Evolutionary conservation across 2,888 invertebrate genomes (phyloP), one percentile per base, ranked within the genome.

Genomic region (Andrena dorsata): DNA sequence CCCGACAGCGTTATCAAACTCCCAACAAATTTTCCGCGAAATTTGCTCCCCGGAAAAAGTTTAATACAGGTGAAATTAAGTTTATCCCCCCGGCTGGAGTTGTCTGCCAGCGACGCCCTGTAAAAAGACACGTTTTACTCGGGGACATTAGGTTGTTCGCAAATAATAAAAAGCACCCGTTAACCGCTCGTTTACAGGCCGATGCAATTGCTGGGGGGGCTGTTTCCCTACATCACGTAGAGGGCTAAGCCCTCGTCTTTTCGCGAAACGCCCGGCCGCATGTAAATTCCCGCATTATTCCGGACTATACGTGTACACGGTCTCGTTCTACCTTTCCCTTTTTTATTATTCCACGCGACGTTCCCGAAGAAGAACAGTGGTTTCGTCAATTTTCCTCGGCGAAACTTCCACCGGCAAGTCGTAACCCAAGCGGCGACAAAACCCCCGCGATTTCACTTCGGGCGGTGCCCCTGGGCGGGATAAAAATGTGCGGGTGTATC

Each of bases 221-320:
- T 51, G 82, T 76, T 73, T 65, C 76, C 16, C 35, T 53, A 56
- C 28, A 26, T 69, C 53, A 51, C 26, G 49, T 53, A 32, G 63
- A 58, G 74, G 58, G 51, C 30, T 23, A 63, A 68, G 71, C 70
- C 76, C 61, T 77, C 58, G 70, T 8, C 76, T 70, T 71, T 60
- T 61, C 63, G 63, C 58, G 70, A 61, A 70, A 72, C 68, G 74
- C 78, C 30, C 64, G 56, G 58, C 75, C 72, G 86, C 86, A 86
- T 86, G 84, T 84, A 86, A 86, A 86, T 83, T 76, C 47, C 69
- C 83, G 53, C 69, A 86, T 86, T 86, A 86, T 81, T 74, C 64
- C 51, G 32, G 63, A n/a, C 30, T 68, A 66, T 82, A 71, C 64
- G 16, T 66, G 71, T 49, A 80, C 69, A 32, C 70, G 32, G 23